Percentiles rank a stretch among this genome's conserved stretches.
These are phyloP conservation scores for Lepidurus packardi DNA, from an alignment of 1,140 invertebrate species.

Conservation along the genomic window DNA sequence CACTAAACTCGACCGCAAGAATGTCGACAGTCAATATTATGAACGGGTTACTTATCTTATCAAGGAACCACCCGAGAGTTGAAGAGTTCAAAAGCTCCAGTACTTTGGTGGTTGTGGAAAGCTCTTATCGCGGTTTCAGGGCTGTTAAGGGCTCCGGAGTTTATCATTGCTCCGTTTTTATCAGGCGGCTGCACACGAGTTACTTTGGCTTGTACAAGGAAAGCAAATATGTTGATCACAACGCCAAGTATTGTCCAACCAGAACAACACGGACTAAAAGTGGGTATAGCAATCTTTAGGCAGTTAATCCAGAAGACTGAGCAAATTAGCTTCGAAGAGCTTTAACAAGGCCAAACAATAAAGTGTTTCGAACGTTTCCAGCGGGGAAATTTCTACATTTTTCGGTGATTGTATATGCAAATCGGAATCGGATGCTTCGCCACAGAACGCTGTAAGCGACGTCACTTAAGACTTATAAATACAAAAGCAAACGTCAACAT, in stretches of 20 bases:
- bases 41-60: slow-evolving; percentile 22
- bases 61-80: background rate
- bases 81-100: slow-evolving; percentile 10
- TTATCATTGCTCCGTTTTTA: slow-evolving; percentile 7
- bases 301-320: too few relatives aligned
- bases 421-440: background rate
- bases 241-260: background rate
- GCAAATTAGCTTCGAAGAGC: too few relatives aligned
- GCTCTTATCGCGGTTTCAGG: slow-evolving; percentile 3
- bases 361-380: too few relatives aligned
- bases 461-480: background rate
- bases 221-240: background rate
- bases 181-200: background rate
- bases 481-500: background rate
- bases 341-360: too few relatives aligned
- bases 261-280: too few relatives aligned
- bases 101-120: background rate
- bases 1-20: too few relatives aligned
- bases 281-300: too few relatives aligned
- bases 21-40: background rate
- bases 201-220: background rate
- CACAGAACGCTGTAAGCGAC: background rate
- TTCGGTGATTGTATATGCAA: background rate
- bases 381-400: background rate
- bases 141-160: background rate